Base-by-base conservation (phyloP, 2,797 vertebrate species). In the Channallabes apus region DNA sequence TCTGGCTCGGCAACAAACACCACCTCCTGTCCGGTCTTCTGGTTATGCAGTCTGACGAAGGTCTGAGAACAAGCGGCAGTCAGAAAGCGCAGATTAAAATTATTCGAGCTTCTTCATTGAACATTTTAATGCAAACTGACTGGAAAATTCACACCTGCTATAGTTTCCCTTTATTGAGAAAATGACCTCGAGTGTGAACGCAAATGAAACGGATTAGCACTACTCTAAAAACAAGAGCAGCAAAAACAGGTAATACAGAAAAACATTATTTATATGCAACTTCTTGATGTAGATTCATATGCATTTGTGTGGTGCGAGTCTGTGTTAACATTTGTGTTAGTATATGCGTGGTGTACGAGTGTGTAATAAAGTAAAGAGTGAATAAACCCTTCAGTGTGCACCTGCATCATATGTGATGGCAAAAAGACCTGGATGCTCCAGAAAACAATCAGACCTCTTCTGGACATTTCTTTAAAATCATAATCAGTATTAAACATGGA, bases 1-100 rank as follows among this genome's bases (percentile, higher is more conserved):
- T 99, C 98, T 0, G 98, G 97, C 81, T 99, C 98, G 7, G 98
- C 98, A 83, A 99, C 98, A 91, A 99, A 99, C 86, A 99, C 97
- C 0, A 99, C 98, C 91, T 99, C 98, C 88, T 99, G 98, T 54
- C 97, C 96, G 0, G 98, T 99, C 92, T 98, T 99, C 87, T 97
- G 97, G 89, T 99, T 99, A 91, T 99, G 97, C 82, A 99, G 94
- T 69, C 97, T 95, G 64, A 99, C 98, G 86, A 99, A 99, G 5
- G 97, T 99, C 98, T 99, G 91, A 11, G 86, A 85, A 41, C 3
- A 80, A 11, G 22, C 1, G 3, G 2, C 4, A 46, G 46, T n/a
- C 51, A 82, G 51, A 59, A 7, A 71, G 65, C 29, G 59, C n/a
- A 29, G 2, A 79, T 61, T 71, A 27, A 18, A 51, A 38, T 6